These are phyloP conservation scores for Heliconius hewitsoni DNA, from an alignment of 1,140 invertebrate species.

Conservation along the genomic window DNA sequence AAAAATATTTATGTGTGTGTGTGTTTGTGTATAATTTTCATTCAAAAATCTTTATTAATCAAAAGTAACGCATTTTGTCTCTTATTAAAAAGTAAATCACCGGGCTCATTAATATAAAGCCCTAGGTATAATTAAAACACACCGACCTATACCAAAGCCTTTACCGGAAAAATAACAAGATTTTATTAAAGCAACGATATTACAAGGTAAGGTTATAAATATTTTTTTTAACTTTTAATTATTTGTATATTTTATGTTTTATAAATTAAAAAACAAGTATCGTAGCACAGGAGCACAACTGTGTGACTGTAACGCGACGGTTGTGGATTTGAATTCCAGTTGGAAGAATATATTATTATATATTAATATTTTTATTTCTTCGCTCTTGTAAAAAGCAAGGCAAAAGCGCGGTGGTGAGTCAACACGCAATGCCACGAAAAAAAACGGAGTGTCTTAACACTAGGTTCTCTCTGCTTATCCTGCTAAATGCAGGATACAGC, in stretches of 20 bases:
- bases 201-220: background rate
- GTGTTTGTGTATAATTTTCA: background rate
- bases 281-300: too few species aligned
- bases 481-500: too few species aligned
- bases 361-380: too few species aligned
- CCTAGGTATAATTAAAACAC: constrained; percentile 23
- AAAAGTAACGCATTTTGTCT: constrained; percentile 12
- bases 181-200: constrained; percentile 16
- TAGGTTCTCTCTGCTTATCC: too few species aligned
- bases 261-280: too few species aligned
- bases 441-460: too few species aligned
- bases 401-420: too few species aligned
- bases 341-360: too few species aligned
- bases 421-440: too few species aligned
- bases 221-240: background rate
- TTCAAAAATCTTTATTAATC: background rate
- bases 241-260: background rate
- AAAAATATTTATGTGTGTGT: background rate
- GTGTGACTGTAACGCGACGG: too few species aligned
- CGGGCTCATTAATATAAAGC: constrained; percentile 22
- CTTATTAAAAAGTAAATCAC: constrained; percentile 29
- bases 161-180: constrained; percentile 20
- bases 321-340: too few species aligned
- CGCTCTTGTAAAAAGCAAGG: too few species aligned
- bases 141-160: constrained; percentile 5